These are phyloP conservation scores for Rhinoptilus africanus DNA, from an alignment of 2,113 vertebrate species.

Conservation along the genomic window DNA sequence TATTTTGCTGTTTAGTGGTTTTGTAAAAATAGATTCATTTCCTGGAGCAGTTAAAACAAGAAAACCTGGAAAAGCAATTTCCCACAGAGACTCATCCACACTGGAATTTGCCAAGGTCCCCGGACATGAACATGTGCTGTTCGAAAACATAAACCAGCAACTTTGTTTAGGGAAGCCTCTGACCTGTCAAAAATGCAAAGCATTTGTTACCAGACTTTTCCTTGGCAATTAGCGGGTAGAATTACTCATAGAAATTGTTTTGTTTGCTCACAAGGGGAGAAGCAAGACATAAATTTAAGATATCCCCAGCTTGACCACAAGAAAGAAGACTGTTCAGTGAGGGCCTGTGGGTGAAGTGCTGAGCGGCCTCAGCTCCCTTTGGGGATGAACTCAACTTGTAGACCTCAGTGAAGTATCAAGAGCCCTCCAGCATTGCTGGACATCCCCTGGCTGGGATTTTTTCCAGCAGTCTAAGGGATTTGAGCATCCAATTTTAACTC, in stretches of 20 bases:
- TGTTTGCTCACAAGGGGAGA: slow-evolving; percentile 20
- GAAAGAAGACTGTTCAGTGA: not conserved
- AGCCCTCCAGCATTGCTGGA: not conserved
- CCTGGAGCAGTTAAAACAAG: slow-evolving; percentile 40
- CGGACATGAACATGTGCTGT: slow-evolving; percentile 25
- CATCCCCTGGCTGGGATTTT: not conserved
- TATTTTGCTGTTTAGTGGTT: not conserved
- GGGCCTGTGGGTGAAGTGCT: not conserved
- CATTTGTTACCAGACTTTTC: slow-evolving; percentile 52
- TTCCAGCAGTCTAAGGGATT: not conserved
- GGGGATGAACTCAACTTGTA: not conserved
- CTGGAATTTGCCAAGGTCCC: slow-evolving; percentile 29
- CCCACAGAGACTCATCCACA: slow-evolving; percentile 39
- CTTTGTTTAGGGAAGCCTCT: slow-evolving; percentile 60
- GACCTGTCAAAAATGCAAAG: slow-evolving; percentile 53
- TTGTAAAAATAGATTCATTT: slow-evolving; percentile 58
- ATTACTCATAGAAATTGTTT: slow-evolving; percentile 47
- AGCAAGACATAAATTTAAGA: slow-evolving; percentile 40
- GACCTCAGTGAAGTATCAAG: not conserved
- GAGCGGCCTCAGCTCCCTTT: not conserved
- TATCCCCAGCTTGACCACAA: slow-evolving; percentile 4
- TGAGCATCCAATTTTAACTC: not conserved
- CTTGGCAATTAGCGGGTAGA: slow-evolving; percentile 35
- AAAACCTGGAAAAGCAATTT: slow-evolving; percentile 32
- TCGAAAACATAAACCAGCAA: slow-evolving; percentile 7